phyloP scores from a whole-genome alignment of 2,888 invertebrate genomes.

The Neoaliturus tenellus region DNA sequence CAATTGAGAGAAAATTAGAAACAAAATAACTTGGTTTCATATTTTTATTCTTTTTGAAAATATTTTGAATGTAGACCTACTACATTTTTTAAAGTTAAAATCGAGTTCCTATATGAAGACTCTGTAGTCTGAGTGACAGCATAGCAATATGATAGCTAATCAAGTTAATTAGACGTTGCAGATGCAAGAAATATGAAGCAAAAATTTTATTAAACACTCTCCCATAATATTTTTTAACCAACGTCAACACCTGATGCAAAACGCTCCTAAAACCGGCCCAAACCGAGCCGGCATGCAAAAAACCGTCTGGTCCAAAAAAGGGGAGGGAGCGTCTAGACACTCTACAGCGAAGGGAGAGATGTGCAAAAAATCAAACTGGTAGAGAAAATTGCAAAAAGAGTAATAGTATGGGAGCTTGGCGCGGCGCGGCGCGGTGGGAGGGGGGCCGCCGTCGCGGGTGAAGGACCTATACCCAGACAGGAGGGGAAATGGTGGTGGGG shows the following conservation, averaged over 20 bases:
- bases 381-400: constrained; percentile 53
- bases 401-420: constrained; percentile 36
- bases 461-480: constrained; percentile 63
- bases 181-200: too few species aligned
- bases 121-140: too few species aligned
- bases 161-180: too few species aligned
- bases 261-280: neutral
- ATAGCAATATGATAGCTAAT: too few species aligned
- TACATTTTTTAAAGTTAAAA: too few species aligned
- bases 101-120: too few species aligned
- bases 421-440: constrained; percentile 9
- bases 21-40: too few species aligned
- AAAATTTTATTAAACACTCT: too few species aligned
- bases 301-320: constrained; percentile 45
- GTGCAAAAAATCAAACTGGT: constrained; percentile 54
- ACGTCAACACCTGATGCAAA: constrained; percentile 7
- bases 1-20: too few species aligned
- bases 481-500: constrained; percentile 56
- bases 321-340: constrained; percentile 30
- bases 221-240: too few species aligned
- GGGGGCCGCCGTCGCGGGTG: constrained; percentile 59
- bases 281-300: constrained; percentile 20
- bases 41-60: too few species aligned
- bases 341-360: constrained; percentile 1
- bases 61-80: too few species aligned